Conservation (phyloP, 2,797 vertebrate genomes). For the Rhinogobio ventralis region DNA sequence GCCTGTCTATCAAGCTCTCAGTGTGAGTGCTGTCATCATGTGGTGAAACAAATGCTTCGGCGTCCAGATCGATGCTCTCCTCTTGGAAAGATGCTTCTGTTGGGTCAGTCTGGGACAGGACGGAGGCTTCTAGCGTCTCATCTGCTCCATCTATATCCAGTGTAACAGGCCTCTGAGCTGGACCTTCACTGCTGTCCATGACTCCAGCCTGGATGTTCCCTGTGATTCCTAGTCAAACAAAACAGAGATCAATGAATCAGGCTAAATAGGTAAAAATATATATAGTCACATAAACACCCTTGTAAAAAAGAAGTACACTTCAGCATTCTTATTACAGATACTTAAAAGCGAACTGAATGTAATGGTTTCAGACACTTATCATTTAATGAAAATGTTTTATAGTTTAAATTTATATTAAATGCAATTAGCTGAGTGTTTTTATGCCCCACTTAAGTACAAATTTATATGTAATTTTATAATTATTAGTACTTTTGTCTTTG, state of each 20-base stretch:
- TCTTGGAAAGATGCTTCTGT: conserved; percentile 79
- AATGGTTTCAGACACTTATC: not conserved
- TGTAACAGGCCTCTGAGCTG: conserved; percentile 74
- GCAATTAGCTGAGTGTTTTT: not conserved
- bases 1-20: conserved; percentile 86
- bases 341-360: not conserved
- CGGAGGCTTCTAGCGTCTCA: conserved; percentile 59
- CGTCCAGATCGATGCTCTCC: conserved; percentile 91
- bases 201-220: conserved; percentile 55
- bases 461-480: not conserved
- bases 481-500: not conserved
- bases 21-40: conserved; percentile 83
- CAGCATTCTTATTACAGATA: not conserved
- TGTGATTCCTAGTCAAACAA: conserved; percentile 30
- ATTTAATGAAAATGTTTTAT: not conserved
- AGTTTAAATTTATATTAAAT: not conserved
- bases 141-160: conserved; percentile 72
- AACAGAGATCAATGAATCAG: not conserved
- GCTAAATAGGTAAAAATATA: not conserved
- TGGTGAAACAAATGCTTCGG: conserved; percentile 82
- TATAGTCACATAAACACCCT: not conserved
- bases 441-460: not conserved
- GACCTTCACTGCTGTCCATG: conserved; percentile 77
- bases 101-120: conserved; percentile 32
- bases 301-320: not conserved